These are phyloP conservation scores for Formica exsecta DNA, from an alignment of 1,140 invertebrate genomes.

Conservation along the genomic window DNA sequence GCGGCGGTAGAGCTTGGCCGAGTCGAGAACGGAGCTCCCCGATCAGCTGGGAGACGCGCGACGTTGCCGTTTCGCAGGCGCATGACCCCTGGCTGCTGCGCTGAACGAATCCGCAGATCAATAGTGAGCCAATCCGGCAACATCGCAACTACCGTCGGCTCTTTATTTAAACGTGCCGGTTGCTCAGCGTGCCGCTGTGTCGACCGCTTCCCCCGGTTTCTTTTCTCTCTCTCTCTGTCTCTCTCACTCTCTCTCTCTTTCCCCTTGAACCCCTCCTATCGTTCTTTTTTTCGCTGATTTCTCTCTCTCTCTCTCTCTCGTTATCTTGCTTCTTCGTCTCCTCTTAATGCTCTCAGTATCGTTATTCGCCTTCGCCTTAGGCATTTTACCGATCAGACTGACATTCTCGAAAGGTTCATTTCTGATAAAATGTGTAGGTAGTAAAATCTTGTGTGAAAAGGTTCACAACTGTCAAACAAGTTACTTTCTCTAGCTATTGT, in stretches of 20 bases:
- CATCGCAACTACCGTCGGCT: slow-evolving; percentile 69
- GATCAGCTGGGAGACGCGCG: slow-evolving; percentile 72
- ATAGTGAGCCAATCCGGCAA: slow-evolving; percentile 78
- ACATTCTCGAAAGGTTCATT: slow-evolving; percentile 62
- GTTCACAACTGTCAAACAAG: background rate
- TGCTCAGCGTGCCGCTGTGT: slow-evolving; percentile 47
- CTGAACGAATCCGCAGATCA: slow-evolving; percentile 63
- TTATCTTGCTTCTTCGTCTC: background rate
- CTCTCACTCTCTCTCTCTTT: slow-evolving; percentile 5
- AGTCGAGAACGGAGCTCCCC: slow-evolving; percentile 59
- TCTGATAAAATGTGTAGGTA: background rate
- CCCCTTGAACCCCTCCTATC: background rate
- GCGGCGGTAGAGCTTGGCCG: slow-evolving; percentile 11
- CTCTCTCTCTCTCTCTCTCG: too few relatives aligned
- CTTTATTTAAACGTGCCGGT: slow-evolving; percentile 78
- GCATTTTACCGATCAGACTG: background rate
- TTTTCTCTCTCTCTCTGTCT: slow-evolving; percentile 21
- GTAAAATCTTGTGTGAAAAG: background rate
- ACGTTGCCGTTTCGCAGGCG: slow-evolving; percentile 42
- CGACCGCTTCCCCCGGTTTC: slow-evolving; percentile 55
- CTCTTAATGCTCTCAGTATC: background rate
- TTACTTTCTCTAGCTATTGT: slow-evolving; percentile 5
- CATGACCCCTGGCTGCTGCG: slow-evolving; percentile 58
- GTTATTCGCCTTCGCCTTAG: slow-evolving; percentile 16
- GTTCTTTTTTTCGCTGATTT: background rate